Conservation (phyloP, 1,140 invertebrate species). For the Eurosta solidaginis region DNA sequence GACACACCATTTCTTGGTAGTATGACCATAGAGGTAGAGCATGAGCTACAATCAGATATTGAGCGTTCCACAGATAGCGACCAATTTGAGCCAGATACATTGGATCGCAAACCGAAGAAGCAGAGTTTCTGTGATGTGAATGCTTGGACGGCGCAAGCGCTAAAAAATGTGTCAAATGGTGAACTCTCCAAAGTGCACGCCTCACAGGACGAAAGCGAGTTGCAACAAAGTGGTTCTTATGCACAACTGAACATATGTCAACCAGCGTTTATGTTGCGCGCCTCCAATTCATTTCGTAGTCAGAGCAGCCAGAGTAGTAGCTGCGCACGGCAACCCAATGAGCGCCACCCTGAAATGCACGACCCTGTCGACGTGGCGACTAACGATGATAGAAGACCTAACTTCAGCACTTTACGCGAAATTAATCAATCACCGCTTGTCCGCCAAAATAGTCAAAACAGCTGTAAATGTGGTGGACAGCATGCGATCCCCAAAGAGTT, state of each 20-base stretch:
- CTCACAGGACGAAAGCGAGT: constrained; percentile 28
- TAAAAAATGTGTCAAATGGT: constrained; percentile 25
- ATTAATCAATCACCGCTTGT: constrained; percentile 70
- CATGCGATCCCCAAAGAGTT: constrained; percentile 23
- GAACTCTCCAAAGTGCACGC: background rate
- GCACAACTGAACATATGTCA: constrained; percentile 31
- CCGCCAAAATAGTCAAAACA: constrained; percentile 45
- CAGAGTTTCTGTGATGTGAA: constrained; percentile 59
- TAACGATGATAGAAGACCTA: background rate
- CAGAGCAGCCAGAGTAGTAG: background rate
- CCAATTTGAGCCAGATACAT: constrained; percentile 80
- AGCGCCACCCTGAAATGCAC: constrained; percentile 1
- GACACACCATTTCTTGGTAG: constrained; percentile 58
- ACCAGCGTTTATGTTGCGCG: constrained; percentile 42
- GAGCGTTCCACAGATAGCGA: constrained; percentile 62
- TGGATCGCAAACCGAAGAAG: constrained; percentile 79
- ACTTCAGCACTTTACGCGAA: constrained; percentile 71
- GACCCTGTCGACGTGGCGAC: background rate
- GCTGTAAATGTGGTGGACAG: constrained; percentile 42
- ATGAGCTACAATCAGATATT: constrained; percentile 55
- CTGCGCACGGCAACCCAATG: background rate
- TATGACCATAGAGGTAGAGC: constrained; percentile 75
- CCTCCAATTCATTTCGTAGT: constrained; percentile 52
- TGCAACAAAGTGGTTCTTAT: constrained; percentile 37
- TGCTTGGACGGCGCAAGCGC: constrained; percentile 54